Evolutionary conservation across 2,113 vertebrate species (phyloP).

Genomic region (Antigone vipio): DNA sequence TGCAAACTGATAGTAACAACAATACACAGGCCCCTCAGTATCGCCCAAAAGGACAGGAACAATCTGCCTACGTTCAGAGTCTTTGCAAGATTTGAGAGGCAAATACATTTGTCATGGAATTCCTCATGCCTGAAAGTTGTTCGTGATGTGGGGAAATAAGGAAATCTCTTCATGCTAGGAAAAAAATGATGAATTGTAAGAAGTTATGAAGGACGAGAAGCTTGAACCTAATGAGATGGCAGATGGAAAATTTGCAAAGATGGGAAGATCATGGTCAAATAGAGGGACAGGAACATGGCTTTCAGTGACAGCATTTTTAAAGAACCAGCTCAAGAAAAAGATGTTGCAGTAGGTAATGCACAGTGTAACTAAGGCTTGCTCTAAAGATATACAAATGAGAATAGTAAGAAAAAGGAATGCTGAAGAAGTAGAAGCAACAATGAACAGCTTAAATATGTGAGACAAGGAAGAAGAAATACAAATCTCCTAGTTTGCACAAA

Average conservation of each 20-base stretch:
- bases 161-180: neutral
- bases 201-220: neutral
- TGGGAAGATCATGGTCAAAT: neutral
- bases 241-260: neutral
- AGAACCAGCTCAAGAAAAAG: neutral
- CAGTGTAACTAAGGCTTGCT: neutral
- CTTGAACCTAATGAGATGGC: neutral
- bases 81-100: neutral
- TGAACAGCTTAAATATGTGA: neutral
- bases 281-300: neutral
- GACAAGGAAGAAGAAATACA: neutral
- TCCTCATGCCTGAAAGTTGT: neutral
- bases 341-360: neutral
- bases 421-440: neutral
- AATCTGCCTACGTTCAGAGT: neutral
- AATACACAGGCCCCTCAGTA: neutral
- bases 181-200: neutral
- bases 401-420: neutral
- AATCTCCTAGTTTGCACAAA: neutral
- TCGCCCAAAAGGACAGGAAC: neutral
- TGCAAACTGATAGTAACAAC: neutral
- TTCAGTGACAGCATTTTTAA: neutral
- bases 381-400: neutral
- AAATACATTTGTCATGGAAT: neutral
- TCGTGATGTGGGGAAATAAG: neutral